Evolutionary conservation across 2,888 invertebrate species (phyloP).

Genomic region (Epicampocera succincta): DNA sequence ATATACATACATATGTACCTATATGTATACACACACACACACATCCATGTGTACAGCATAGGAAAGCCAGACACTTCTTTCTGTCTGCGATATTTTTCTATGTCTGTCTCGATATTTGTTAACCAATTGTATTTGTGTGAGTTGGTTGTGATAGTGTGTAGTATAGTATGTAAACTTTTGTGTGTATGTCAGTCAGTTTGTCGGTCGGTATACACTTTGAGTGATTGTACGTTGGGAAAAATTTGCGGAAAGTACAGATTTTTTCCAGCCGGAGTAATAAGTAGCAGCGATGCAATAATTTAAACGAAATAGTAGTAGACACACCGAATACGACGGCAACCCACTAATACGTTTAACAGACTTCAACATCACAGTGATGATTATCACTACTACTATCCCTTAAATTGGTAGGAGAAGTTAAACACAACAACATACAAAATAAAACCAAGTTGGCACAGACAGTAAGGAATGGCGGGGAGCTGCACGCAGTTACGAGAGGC

Average conservation of each 20-base stretch:
- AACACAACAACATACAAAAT: slow-evolving; percentile 31
- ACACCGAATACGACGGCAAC: slow-evolving; percentile 48
- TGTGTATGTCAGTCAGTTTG: not conserved
- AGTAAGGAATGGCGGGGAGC: slow-evolving; percentile 27
- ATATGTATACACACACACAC: not conserved
- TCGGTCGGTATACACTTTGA: slow-evolving; percentile 25
- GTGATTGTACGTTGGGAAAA: slow-evolving; percentile 44
- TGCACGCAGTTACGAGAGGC: slow-evolving; percentile 44
- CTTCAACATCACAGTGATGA: slow-evolving; percentile 54
- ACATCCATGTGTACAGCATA: slow-evolving; percentile 31
- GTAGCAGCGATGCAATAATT: slow-evolving; percentile 65
- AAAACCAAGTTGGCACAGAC: slow-evolving; percentile 11
- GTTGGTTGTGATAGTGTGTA: slow-evolving; percentile 25
- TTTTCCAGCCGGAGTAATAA: slow-evolving; percentile 63
- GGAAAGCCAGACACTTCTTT: slow-evolving; percentile 65
- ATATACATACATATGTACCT: slow-evolving; percentile 7
- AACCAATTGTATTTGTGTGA: slow-evolving; percentile 26
- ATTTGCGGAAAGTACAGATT: slow-evolving; percentile 48
- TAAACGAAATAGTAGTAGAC: slow-evolving; percentile 61
- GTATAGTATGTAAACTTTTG: not conserved
- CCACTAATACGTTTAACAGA: slow-evolving; percentile 63
- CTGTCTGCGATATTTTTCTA: slow-evolving; percentile 66
- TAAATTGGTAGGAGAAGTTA: slow-evolving; percentile 41
- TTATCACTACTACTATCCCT: slow-evolving; percentile 53
- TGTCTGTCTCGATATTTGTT: slow-evolving; percentile 35